Evolutionary conservation across 1,140 invertebrate species (phyloP).

Genomic region (Brachionus plicatilis): DNA sequence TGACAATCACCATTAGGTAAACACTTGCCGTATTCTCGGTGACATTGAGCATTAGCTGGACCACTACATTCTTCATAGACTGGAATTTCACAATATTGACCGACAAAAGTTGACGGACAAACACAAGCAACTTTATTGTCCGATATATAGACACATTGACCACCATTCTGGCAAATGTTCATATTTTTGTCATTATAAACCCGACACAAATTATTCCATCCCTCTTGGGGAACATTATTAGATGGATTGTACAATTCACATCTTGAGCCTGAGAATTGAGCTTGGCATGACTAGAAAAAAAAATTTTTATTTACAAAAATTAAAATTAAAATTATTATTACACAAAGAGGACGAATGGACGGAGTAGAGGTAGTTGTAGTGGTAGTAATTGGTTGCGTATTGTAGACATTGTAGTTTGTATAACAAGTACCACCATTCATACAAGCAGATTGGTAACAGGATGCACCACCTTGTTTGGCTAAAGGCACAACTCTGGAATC

Average conservation of each 20-base stretch:
- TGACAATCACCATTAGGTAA: background rate
- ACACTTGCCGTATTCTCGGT: conserved; percentile 23
- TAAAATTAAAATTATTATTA: background rate
- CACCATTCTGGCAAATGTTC: conserved; percentile 39
- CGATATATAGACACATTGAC: conserved; percentile 34
- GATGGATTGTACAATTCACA: conserved; percentile 27
- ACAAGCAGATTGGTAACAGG: conserved; percentile 27
- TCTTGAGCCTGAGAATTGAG: conserved; percentile 26
- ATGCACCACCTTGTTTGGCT: conserved; percentile 22
- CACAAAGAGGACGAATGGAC: background rate
- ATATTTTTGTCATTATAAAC: conserved; percentile 40
- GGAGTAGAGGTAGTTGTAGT: conserved; percentile 29
- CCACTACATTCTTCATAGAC: conserved; percentile 23
- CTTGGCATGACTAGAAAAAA: conserved; percentile 32
- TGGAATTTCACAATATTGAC: conserved; percentile 38
- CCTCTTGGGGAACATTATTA: background rate
- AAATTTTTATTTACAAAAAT: background rate
- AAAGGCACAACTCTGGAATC: conserved; percentile 18
- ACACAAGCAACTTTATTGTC: conserved; percentile 40
- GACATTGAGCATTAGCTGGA: conserved; percentile 21
- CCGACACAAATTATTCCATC: conserved; percentile 39
- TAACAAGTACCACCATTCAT: conserved; percentile 40
- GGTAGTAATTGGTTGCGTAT: background rate
- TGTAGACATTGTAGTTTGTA: conserved; percentile 25
- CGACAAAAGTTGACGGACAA: conserved; percentile 21